Evolutionary conservation across 2,888 invertebrate genomes (phyloP), one percentile per base, ranked within the genome.

Genomic region (Halictus quadricinctus): DNA sequence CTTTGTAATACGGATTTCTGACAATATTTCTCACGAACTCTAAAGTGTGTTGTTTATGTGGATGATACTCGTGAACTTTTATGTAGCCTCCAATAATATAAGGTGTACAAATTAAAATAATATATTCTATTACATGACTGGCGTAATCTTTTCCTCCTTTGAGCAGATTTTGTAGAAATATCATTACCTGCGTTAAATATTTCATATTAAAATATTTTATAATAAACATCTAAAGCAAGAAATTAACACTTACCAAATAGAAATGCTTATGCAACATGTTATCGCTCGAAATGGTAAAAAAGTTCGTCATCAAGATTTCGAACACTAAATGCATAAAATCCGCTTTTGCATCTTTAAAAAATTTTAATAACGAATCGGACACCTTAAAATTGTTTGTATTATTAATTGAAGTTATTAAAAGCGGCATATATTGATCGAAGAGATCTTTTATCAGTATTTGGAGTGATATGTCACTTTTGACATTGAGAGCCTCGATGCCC

Each of bases 11-110:
- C 12, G 84, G 48, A 88, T 91, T 94, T 46, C 70, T 60, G 15
- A 90, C 87, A 50, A 94, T 80, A 70, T 90, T 90, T 58, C 81
- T 87, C 25, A 94, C 85, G 25, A 94, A 89, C 46, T 93, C 92
- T 10, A 92, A 83, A 13, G 93, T 92, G 70, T 94, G 92, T 64
- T 91, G 86, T 83, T 90, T 93, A 77, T 94, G 94, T 1, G 94
- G 93, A 88, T 94, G 94, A 74, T 90, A 88, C 58, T 94, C 93
- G 54, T 93, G 93, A 85, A 94, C 91, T 87, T 92, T 94, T 76
- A 94, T 88, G 74, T 92, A 94, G 81, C 93, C 94, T 21, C 90
- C 91, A 36, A 94, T 83, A 12, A 94, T 86, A 58, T 88, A 84
- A 13, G 91, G 80, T 48, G 89, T 81, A 78, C 93, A 94, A 81